Evolutionary conservation across 2,113 vertebrate species (phyloP).

Genomic region (Leucosticte australis): DNA sequence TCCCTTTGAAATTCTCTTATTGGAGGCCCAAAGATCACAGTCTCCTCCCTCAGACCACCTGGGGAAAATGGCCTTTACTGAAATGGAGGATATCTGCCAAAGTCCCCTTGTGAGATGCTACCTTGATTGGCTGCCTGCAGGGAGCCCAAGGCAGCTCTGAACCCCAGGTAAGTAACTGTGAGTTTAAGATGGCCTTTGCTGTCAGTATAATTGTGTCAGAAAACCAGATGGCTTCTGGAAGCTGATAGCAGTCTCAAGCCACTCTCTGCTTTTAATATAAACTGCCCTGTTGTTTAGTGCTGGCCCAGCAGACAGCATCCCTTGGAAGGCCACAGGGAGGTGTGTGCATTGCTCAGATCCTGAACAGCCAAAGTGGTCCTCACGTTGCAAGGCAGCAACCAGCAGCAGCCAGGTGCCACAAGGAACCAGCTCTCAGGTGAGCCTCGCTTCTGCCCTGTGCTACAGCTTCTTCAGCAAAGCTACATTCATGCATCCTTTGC

Average conservation of each 20-base stretch:
- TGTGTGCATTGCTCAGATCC: fast-evolving
- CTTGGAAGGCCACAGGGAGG: not conserved
- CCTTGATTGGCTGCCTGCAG: not conserved
- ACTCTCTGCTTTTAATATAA: not conserved
- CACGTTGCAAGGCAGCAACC: fast-evolving
- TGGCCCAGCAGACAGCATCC: not conserved
- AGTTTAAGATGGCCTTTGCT: not conserved
- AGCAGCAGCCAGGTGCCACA: not conserved
- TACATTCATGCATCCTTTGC: fast-evolving
- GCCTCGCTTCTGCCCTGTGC: not conserved
- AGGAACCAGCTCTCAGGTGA: not conserved
- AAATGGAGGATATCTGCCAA: not conserved
- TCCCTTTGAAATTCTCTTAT: not conserved
- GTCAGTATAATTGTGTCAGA: not conserved
- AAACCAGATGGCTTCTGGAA: not conserved
- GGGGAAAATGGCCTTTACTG: not conserved
- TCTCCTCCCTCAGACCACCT: not conserved
- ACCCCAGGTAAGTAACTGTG: not conserved
- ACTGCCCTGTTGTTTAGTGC: not conserved
- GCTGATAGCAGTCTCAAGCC: not conserved
- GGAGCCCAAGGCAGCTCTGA: not conserved
- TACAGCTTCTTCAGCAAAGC: not conserved
- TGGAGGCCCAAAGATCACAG: not conserved
- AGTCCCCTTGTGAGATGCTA: not conserved
- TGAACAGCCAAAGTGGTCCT: fast-evolving